Evolutionary conservation across 92 coral and sea anemone genomes (phyloP).

Genomic region (Palythoa caribaeorum): DNA sequence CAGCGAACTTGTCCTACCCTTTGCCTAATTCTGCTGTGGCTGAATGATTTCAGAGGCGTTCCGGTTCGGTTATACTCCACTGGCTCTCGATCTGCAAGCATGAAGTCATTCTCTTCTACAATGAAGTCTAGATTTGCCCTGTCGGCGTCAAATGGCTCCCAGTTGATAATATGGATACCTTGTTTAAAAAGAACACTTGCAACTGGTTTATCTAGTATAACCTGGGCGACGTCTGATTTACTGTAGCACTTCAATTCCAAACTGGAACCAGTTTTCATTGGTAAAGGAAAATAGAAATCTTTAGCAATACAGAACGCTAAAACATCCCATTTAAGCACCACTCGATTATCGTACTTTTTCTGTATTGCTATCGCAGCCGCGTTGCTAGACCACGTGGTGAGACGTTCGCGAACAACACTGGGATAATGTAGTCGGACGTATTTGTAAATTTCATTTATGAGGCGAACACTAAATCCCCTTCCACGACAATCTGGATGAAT

Average conservation of each 20-base stretch:
- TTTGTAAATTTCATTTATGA: background rate
- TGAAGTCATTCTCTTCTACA: slow-evolving; percentile 73
- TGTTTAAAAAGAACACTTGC: slow-evolving; percentile 75
- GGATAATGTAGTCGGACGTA: slow-evolving; percentile 27
- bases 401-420: slow-evolving; percentile 22
- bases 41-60: slow-evolving; percentile 77
- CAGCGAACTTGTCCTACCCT: slow-evolving; percentile 82
- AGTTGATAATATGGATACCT: slow-evolving; percentile 80
- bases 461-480: slow-evolving; percentile 16
- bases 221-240: slow-evolving; percentile 60
- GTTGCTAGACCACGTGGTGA: slow-evolving; percentile 89
- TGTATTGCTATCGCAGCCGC: slow-evolving; percentile 87
- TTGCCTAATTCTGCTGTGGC: slow-evolving; percentile 88
- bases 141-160: slow-evolving; percentile 93
- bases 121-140: slow-evolving; percentile 79
- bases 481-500: slow-evolving; percentile 45
- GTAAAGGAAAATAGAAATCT: slow-evolving; percentile 36
- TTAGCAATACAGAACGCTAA: slow-evolving; percentile 77
- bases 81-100: slow-evolving; percentile 85
- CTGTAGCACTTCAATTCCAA: slow-evolving; percentile 64
- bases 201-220: slow-evolving; percentile 65
- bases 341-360: slow-evolving; percentile 82
- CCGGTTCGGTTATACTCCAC: slow-evolving; percentile 56
- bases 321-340: slow-evolving; percentile 82
- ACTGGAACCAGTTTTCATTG: slow-evolving; percentile 46